Percentiles rank a stretch among this genome's conserved stretches.
Conservation (phyloP, 2,797 vertebrate species). For the Alauda arvensis region DNA sequence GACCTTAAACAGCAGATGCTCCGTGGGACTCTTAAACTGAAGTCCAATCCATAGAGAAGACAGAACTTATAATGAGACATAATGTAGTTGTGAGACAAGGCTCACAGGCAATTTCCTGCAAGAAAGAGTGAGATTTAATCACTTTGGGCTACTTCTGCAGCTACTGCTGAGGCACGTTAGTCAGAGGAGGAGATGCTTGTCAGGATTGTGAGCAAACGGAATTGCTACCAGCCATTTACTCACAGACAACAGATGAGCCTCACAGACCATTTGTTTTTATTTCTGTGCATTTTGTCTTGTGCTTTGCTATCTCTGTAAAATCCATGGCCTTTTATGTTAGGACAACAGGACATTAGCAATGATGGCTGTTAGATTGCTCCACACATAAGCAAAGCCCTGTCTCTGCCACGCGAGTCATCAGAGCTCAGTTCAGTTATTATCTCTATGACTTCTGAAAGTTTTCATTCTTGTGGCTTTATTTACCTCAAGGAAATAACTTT, state of each 20-base stretch:
- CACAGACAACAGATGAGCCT: conserved; percentile 57
- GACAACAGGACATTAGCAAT: conserved; percentile 20
- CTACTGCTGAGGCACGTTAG: conserved; percentile 38
- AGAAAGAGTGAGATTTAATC: conserved; percentile 69
- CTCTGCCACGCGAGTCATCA: not conserved
- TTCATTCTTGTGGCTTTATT: not conserved
- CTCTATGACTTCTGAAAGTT: not conserved
- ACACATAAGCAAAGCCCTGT: not conserved
- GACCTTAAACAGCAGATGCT: conserved; percentile 27
- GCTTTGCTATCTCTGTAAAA: conserved; percentile 47
- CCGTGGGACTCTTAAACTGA: conserved; percentile 3
- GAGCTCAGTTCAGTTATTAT: not conserved
- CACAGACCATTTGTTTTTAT: conserved; percentile 60
- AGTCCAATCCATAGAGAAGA: conserved; percentile 31
- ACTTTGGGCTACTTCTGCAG: conserved; percentile 53
- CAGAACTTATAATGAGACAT: conserved; percentile 63
- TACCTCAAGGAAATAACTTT: not conserved
- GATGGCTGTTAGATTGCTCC: not conserved
- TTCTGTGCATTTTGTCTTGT: conserved; percentile 37
- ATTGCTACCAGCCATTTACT: conserved; percentile 52
- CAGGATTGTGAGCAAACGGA: conserved; percentile 51
- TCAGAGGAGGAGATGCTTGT: conserved; percentile 57
- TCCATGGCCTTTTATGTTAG: conserved; percentile 12
- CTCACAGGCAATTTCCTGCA: conserved; percentile 68
- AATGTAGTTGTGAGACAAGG: conserved; percentile 68